Evolutionary conservation across 2,113 vertebrate species (phyloP).

Genomic region (Xiphias gladius): DNA sequence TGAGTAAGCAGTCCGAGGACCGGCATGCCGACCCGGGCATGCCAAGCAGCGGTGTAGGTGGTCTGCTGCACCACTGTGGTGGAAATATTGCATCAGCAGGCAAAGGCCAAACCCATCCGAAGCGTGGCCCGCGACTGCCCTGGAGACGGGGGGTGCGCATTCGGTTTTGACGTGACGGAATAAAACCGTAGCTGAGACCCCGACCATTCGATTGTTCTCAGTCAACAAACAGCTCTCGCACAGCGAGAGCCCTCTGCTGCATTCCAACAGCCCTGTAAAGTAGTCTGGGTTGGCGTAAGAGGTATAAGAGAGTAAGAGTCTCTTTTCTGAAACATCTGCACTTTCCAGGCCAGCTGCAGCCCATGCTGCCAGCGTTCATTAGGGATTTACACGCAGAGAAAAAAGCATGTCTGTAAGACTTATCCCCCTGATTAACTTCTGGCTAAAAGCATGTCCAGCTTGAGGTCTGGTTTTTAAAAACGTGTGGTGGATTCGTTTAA

Average conservation of each 20-base stretch:
- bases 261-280: conserved; percentile 23
- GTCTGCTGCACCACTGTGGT: conserved; percentile 37
- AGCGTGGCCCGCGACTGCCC: not conserved
- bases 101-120: not conserved
- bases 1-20: conserved; percentile 73
- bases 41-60: conserved; percentile 39
- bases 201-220: not conserved
- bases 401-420: conserved; percentile 28
- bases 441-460: conserved; percentile 35
- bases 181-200: not conserved
- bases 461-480: conserved; percentile 27
- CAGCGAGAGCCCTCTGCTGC: conserved; percentile 13
- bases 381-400: conserved; percentile 44
- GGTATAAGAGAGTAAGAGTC: not conserved
- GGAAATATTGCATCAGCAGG: conserved; percentile 15
- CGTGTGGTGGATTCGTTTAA: not conserved
- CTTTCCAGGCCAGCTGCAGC: conserved; percentile 37
- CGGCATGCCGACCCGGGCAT: conserved; percentile 51
- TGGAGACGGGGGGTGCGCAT: not conserved
- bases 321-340: conserved; percentile 46
- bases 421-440: not conserved
- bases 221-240: conserved; percentile 17
- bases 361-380: conserved; percentile 41
- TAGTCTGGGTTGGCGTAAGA: not conserved
- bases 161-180: not conserved